Base-by-base conservation (phyloP, 2,888 invertebrate species). In the Drosophila leonis region DNA sequence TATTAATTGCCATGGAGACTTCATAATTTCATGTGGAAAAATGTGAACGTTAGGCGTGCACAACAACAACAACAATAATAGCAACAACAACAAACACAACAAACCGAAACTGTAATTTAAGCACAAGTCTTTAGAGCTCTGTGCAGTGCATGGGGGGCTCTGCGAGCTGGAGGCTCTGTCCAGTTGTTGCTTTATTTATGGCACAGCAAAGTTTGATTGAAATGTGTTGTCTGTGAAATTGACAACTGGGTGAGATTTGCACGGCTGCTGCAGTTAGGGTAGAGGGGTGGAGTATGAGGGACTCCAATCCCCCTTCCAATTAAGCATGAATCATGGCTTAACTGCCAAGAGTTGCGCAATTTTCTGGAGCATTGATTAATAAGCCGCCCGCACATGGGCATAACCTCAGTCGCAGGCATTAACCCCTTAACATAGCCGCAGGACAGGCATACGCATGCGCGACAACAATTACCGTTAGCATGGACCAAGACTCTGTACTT, bases 191-290 rank as follows among this genome's bases (percentile, higher is more conserved):
- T 75, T 88, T 88, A 87, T 87, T 87, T 87, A 87, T 86, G 89
- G 87, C 87, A 70, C 69, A 71, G 84, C 84, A 55, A 81, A 88
- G 84, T 83, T 89, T 87, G 87, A 87, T 87, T 87, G 87, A 87
- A 87, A 88, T 87, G 83, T 83, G 89, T 85, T 89, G 88, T 83
- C 80, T 81, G 65, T 62, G 75, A 75, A 87, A 89, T 87, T 89
- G 87, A 87, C 89, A 87, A 87, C 88, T 87, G 88, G 87, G 86
- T 86, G 86, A 86, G 88, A 88, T 86, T 86, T 88, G 86, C 75
- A 72, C 74, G 76, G 84, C 72, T 68, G 66, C 29, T 42, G 20
- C 55, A 66, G 75, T 46, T 37, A 31, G 48, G 31, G n/a, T 31
- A 10, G 41, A 3, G 6, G 10, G 29, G 6, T 1, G n/a, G 27